Conservation (phyloP, 2,888 invertebrate genomes). For the Scaptodrosophila latifasciaeformis region DNA sequence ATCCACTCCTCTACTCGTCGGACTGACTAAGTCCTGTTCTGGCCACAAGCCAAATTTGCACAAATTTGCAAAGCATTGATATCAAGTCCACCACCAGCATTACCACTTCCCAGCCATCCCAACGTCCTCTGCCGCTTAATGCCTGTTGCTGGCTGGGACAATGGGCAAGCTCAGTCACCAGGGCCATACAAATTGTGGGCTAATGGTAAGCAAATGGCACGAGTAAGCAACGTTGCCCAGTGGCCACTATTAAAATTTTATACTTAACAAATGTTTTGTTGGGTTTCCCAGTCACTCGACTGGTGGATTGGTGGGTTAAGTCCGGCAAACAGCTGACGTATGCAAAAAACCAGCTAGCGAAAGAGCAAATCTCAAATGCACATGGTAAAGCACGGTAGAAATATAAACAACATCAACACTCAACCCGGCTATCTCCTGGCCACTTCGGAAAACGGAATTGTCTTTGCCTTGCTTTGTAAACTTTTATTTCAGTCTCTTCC, state of each 20-base stretch:
- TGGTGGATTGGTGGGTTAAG: slow-evolving; percentile 29
- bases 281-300: slow-evolving; percentile 10
- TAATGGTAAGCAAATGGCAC: slow-evolving; percentile 8
- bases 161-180: background rate
- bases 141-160: slow-evolving; percentile 12
- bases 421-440: background rate
- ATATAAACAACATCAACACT: slow-evolving; percentile 18
- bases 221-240: slow-evolving; percentile 10
- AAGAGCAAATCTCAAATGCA: slow-evolving; percentile 1
- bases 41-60: slow-evolving; percentile 59
- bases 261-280: slow-evolving; percentile 53
- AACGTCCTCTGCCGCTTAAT: background rate
- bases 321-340: slow-evolving; percentile 40
- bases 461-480: slow-evolving; percentile 24
- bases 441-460: slow-evolving; percentile 36
- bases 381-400: slow-evolving; percentile 24
- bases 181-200: slow-evolving; percentile 34
- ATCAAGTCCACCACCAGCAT: too few species aligned
- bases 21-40: slow-evolving; percentile 50
- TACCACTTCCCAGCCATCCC: background rate
- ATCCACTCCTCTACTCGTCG: slow-evolving; percentile 38
- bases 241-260: slow-evolving; percentile 50
- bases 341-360: slow-evolving; percentile 10
- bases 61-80: slow-evolving; percentile 39
- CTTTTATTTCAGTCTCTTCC: slow-evolving; percentile 8